These are phyloP conservation scores for Standfussiana lucernea DNA, from an alignment of 2,888 invertebrate genomes.

Conservation along the genomic window DNA sequence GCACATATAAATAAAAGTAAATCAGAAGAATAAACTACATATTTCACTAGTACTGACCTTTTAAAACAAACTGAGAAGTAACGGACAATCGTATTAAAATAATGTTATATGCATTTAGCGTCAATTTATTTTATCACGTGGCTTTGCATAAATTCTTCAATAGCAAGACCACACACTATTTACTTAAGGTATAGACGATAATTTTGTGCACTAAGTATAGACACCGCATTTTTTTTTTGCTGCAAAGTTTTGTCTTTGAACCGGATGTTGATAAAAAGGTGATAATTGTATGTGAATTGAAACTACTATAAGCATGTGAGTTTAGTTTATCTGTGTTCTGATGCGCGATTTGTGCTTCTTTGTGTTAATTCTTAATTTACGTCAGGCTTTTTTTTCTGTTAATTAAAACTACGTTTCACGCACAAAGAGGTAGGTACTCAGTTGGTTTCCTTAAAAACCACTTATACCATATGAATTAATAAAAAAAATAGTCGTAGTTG, in stretches of 20 bases:
- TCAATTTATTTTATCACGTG: conserved; percentile 41
- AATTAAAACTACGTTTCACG: background rate
- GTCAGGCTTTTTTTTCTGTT: background rate
- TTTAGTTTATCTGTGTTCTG: background rate
- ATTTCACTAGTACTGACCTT: conserved; percentile 8
- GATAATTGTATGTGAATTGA: conserved; percentile 28
- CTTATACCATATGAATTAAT: background rate
- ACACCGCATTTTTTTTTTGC: background rate
- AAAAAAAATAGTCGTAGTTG: no score
- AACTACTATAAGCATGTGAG: background rate
- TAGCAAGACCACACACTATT: conserved; percentile 51
- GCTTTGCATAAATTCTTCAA: conserved; percentile 32
- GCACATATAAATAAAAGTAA: background rate
- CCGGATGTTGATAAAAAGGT: conserved; percentile 15
- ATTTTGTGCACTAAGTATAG: conserved; percentile 10
- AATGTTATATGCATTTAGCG: conserved; percentile 45
- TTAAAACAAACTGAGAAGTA: conserved; percentile 37
- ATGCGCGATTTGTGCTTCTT: background rate
- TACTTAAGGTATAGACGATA: conserved; percentile 42
- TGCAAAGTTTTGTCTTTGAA: background rate
- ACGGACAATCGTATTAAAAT: conserved; percentile 33
- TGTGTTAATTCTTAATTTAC: background rate
- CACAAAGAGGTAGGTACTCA: no score
- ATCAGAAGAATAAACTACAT: conserved; percentile 4
- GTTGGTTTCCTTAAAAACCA: background rate